Base-by-base conservation (phyloP, 2,113 vertebrate species). In the Bubalus kerabau region DNA sequence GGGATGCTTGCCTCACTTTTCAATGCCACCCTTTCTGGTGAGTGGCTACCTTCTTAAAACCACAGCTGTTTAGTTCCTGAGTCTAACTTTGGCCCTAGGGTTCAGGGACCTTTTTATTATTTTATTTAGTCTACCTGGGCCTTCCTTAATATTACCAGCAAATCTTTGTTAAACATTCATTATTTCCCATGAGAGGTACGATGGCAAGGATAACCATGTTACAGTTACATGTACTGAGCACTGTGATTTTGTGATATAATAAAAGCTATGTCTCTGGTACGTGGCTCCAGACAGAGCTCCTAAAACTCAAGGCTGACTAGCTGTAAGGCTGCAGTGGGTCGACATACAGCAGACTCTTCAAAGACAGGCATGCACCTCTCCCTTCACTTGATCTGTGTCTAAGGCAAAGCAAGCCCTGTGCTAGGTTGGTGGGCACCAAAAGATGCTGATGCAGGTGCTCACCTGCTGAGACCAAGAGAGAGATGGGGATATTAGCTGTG, bases 301-400 rank as follows among this genome's bases (percentile, higher is more conserved):
- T 26, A 52, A 40, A 32, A 52, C 13, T 28, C 76, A 16, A 54
- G 6, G 28, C 60, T 11, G 7, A 23, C 40, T 50, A 19, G 60
- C 64, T 94, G 0, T 23, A 36, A 81, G 60, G 7, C 23, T n/a
- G 12, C 36, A 24, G 59, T 19, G 52, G 14, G 36, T 67, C 6
- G 5, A 5, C 1, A 4, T 14, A 8, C 10, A 83, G 8, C 40
- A 91, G 50, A 17, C 19, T 15, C 56, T 6, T 46, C n/a, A 7
- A 16, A 57, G 28, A 56, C 3, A 71, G 16, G 24, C 14, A 0
- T 5, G 7, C 0, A 32, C 23, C 23, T 48, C 16, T 21, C 62
- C 30, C 28, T 56, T 57, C 36, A 5, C 16, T 28, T 2, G 12
- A 16, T 14, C 13, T 76, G 17, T 24, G 48, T 52, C 43, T 30